A percentile compares a stretch with the other conserved stretches of the same genome.
phyloP scores from a whole-genome alignment of 2,113 vertebrate genomes.

The Sphaerodactylus townsendi region DNA sequence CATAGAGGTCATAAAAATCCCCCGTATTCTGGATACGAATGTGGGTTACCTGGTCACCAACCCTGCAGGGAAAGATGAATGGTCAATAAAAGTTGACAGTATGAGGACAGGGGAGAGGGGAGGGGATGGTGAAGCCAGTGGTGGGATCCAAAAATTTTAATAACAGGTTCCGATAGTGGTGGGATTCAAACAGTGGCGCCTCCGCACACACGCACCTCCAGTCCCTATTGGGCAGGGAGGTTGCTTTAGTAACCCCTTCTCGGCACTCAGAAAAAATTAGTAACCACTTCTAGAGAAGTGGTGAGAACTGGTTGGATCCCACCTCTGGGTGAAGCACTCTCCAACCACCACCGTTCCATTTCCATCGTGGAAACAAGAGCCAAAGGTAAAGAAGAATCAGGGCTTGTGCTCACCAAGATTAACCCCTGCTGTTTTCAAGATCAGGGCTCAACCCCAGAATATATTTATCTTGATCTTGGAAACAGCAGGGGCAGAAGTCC shows the following conservation, averaged over 20 bases:
- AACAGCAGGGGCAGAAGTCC: too few relatives aligned
- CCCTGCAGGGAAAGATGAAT: conserved; percentile 71
- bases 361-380: neutral
- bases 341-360: neutral
- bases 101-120: neutral
- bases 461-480: too few relatives aligned
- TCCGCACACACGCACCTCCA: too few relatives aligned
- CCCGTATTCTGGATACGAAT: conserved; percentile 98
- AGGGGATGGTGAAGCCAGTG: neutral
- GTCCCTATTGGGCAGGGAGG: too few relatives aligned
- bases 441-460: neutral
- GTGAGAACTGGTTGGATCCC: too few relatives aligned
- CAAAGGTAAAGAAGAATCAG: neutral
- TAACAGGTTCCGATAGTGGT: too few relatives aligned
- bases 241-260: too few relatives aligned
- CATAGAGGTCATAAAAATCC: conserved; percentile 97
- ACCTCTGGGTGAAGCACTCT: too few relatives aligned
- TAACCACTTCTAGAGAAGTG: too few relatives aligned
- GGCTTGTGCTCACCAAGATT: neutral
- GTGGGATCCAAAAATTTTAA: too few relatives aligned
- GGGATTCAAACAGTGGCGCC: too few relatives aligned
- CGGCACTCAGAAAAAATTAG: too few relatives aligned
- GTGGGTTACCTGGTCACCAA: conserved; percentile 89
- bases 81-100: neutral
- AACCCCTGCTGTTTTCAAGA: neutral